Base-by-base conservation (phyloP, 2,797 vertebrate genomes). In the Kryptolebias ocellatus region DNA sequence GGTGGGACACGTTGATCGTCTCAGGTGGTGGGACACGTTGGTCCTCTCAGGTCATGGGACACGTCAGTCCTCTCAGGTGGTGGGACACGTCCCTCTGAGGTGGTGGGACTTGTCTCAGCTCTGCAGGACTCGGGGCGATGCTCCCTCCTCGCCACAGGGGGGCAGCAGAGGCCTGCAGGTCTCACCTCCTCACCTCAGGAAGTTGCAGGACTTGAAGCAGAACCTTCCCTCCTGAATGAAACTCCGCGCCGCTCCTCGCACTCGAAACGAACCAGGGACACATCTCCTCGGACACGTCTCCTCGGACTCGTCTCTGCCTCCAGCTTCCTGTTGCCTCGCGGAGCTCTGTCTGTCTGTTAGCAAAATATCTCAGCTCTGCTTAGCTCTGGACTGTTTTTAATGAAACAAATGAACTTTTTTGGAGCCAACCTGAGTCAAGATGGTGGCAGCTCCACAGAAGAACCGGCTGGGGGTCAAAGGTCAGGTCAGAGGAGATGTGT, bases 91-190 rank as follows among this genome's bases (percentile, higher is more conserved):
- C 66, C 34, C n/a, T 80, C 79, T 70, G 87, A 91, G 83, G 89
- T 90, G 86, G 81, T 82, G 61, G 64, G 64, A 82, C 68, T 69
- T 51, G 55, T 67, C 65, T 7, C 61, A 42, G 52, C 77, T 70
- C 66, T 46, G 51, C 62, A 64, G 63, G 44, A 60, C 37, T 45
- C 42, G 69, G 47, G 63, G 79, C 67, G 82, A 76, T 15, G 31
- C 60, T 79, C 60, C 7, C 46, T 53, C 64, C 27, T 86, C 49
- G 1, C 91, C 92, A 91, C 84, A 87, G 85, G 87, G 76, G 84
- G 90, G 89, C 89, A 89, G 86, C 79, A 90, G 64, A 92, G 81
- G 49, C 77, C 67, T 37, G 62, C 85, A 78, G 84, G 20, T 24
- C 20, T 24, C 20, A 24, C 20, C 2, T 24, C 2, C 20, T 24